Percentiles rank a stretch among this genome's conserved stretches.
These are phyloP conservation scores for Antrozous pallidus DNA, from an alignment of 2,797 vertebrate genomes.

Conservation along the genomic window DNA sequence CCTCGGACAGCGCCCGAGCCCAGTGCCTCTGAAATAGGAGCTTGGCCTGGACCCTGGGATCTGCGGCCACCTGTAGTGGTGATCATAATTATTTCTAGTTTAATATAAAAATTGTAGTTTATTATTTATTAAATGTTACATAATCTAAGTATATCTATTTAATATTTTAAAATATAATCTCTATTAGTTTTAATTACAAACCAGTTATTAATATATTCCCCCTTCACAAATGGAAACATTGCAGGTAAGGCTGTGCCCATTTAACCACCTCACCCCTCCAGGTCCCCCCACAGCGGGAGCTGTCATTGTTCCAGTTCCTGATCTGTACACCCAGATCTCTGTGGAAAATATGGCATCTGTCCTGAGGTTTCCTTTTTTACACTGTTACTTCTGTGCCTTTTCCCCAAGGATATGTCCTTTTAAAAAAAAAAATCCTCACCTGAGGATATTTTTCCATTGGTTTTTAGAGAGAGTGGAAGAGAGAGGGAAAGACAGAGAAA, in stretches of 20 bases:
- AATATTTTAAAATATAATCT: not conserved
- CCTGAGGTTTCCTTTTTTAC: not conserved
- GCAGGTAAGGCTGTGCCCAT: not conserved
- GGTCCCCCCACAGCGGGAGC: not conserved
- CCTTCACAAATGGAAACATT: not conserved
- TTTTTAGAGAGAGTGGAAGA: no score
- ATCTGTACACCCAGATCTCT: not conserved
- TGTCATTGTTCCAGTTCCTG: not conserved
- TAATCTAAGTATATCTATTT: not conserved
- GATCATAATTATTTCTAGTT: not conserved
- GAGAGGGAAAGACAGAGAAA: no score
- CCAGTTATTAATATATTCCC: not conserved
- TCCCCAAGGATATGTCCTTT: not conserved
- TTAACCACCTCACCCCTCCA: not conserved
- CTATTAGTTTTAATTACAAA: not conserved
- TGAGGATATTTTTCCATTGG: no score
- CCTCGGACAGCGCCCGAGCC: conserved; percentile 59
- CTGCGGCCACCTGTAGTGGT: not conserved
- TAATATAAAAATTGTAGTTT: not conserved
- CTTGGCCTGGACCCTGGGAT: not conserved
- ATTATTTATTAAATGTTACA: not conserved
- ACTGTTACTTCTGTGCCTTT: not conserved
- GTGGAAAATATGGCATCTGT: not conserved
- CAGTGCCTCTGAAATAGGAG: not conserved
- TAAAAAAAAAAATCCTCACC: no score